phyloP scores from a whole-genome alignment of 2,113 vertebrate species.

The Engraulis encrasicolus region DNA sequence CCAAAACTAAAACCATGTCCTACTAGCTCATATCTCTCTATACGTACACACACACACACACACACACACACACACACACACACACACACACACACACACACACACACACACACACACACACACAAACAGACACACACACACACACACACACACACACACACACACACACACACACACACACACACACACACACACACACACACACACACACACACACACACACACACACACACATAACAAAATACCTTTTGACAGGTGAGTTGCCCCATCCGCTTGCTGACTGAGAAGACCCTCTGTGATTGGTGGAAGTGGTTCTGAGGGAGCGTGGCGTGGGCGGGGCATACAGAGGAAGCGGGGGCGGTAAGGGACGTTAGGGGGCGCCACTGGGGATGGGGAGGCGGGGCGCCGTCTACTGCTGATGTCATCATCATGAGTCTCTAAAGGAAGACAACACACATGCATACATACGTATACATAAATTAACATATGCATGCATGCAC shows the following conservation, averaged over 20 bases:
- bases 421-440: neutral
- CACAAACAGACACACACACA: no score
- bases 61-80: conserved; percentile 35
- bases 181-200: neutral
- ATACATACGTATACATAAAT: no score
- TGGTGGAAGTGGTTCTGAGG: conserved; percentile 28
- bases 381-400: neutral
- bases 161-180: neutral
- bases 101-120: no score
- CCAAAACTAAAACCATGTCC: no score
- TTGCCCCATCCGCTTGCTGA: neutral
- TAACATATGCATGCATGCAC: no score
- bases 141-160: conserved; percentile 31
- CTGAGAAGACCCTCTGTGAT: conserved; percentile 27
- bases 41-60: conserved; percentile 49
- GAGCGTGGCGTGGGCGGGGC: conserved; percentile 10
- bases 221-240: neutral
- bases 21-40: no score
- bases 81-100: conserved; percentile 49
- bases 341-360: conserved; percentile 39
- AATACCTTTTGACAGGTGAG: conserved; percentile 31
- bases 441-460: no score
- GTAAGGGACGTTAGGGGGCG: conserved; percentile 24
- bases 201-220: neutral
- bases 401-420: neutral